Conservation (phyloP, 2,113 vertebrate species). For the Hypocryptadius cinnamomeus region DNA sequence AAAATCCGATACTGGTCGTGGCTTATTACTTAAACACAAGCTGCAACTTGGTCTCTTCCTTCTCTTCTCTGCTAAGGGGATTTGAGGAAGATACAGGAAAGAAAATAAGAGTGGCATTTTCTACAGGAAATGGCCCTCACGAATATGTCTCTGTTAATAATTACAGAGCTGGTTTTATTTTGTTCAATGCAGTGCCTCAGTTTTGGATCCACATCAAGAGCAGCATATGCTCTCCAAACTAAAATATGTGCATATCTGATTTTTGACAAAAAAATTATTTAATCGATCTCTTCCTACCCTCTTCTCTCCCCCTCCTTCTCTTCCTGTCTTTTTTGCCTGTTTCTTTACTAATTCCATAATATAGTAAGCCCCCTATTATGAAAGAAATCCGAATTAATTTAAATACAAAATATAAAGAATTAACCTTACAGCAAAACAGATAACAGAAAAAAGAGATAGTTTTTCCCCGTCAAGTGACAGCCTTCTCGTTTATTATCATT, state of each 20-base stretch:
- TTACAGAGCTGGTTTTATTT: conserved; percentile 42
- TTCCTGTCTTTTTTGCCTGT: conserved; percentile 25
- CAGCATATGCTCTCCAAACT: conserved; percentile 41
- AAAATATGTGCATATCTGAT: conserved; percentile 58
- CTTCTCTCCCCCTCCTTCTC: neutral
- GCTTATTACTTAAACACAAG: neutral
- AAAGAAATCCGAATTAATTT: conserved; percentile 65
- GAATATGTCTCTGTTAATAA: conserved; percentile 34
- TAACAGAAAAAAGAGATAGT: conserved; percentile 57
- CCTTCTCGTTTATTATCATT: conserved; percentile 30
- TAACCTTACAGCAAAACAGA: conserved; percentile 67
- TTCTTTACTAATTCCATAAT: conserved; percentile 62
- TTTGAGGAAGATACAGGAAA: neutral
- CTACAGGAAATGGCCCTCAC: conserved; percentile 4
- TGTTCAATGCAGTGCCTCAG: neutral
- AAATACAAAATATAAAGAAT: conserved; percentile 72
- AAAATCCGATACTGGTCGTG: neutral
- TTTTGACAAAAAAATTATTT: conserved; percentile 52
- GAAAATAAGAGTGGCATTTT: conserved; percentile 32
- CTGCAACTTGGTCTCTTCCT: neutral
- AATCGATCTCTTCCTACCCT: conserved; percentile 54
- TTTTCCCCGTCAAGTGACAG: conserved; percentile 44
- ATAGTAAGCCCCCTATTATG: conserved; percentile 56
- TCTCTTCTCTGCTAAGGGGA: neutral
- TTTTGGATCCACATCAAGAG: conserved; percentile 48